Base-by-base conservation (phyloP, 2,797 vertebrate species). In the Macrochelys suwanniensis region DNA sequence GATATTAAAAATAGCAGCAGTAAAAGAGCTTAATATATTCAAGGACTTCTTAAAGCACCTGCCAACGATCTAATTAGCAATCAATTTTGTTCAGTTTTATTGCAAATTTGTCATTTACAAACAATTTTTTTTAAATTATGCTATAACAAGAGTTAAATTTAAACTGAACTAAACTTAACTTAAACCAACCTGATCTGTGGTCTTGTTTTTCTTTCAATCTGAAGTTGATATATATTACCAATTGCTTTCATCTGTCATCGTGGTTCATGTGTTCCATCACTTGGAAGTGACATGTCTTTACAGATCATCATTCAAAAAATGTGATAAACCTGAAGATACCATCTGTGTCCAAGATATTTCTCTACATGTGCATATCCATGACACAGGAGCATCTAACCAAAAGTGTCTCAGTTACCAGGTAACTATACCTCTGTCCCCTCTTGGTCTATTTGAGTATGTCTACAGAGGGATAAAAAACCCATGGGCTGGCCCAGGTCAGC, bases 21-120 rank as follows among this genome's bases (percentile, higher is more conserved):
- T 47, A 96, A 87, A 59, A 54, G 11, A 91, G 12, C 12, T 16
- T 37, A 89, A 79, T 31, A 47, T 47, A 77, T 84, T 65, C 68
- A 87, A 90, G 87, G 87, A 57, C 31, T 78, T 21, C 11, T 7
- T 59, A 68, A 68, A 80, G 50, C 42, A 49, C 79, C 5, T 51
- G 78, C 93, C 53, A 93, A 89, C 11, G 37, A 84, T 61, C 51
- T 80, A 94, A 87, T 54, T 95, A 65, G 57, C 49, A 51, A 85
- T 49, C 86, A 17, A 33, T 77, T 94, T 92, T 71, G 85, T 87
- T 4, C 53, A 84, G 77, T 81, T 54, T 82, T 79, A 56, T 23
- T 51, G 80, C 5, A 85, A 13, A 61, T 54, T 93, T 83, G 80
- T 61, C 59, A 54, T n/a, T 93, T 91, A 87, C 78, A 87, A 82